Base-by-base conservation (phyloP, 2,113 vertebrate genomes). In the Spilogale gracilis region DNA sequence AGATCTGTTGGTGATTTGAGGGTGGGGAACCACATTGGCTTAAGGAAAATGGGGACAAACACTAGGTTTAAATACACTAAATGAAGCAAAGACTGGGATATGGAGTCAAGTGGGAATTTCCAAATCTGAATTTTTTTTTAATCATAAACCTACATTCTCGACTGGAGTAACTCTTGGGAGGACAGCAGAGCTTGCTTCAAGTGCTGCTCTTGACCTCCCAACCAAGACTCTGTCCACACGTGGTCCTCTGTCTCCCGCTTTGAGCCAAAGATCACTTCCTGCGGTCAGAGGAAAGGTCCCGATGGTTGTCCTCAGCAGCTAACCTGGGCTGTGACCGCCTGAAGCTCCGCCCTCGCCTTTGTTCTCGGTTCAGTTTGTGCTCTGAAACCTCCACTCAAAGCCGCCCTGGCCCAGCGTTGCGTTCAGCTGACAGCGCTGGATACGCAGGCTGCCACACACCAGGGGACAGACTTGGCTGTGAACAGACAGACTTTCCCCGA, bases 341-440 rank as follows among this genome's bases (percentile, higher is more conserved):
- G 86, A 94, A 94, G 89, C 97, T 32, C 23, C 90, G 50, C 67
- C 60, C 56, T 89, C 23, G 27, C 54, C 38, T 38, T 38, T 38
- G 38, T 38, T 21, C n/a, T 52, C 18, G 14, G 25, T 5, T 63
- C 38, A 30, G 38, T 48, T 60, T 73, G 93, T 63, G 10, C 9
- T 67, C 48, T 38, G 92, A 50, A 65, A 30, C 3, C 65, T 48
- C 61, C 95, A 65, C 78, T 7, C 73, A 86, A 13, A 80, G 30
- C 92, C 23, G 54, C 0, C 50, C 30, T 16, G 27, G 45, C 38
- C 38, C 43, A 27, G 43, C 3, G 2, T 14, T 58, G 6, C 2
- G 5, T 32, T 45, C 32, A 38, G 23, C 23, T 18, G 38, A 27
- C 58, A 43, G 17, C 17, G 9, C 8, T 30, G 7, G 0, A 1